Base-by-base conservation (phyloP, 2,113 vertebrate species). In the Herpailurus yagouaroundi region DNA sequence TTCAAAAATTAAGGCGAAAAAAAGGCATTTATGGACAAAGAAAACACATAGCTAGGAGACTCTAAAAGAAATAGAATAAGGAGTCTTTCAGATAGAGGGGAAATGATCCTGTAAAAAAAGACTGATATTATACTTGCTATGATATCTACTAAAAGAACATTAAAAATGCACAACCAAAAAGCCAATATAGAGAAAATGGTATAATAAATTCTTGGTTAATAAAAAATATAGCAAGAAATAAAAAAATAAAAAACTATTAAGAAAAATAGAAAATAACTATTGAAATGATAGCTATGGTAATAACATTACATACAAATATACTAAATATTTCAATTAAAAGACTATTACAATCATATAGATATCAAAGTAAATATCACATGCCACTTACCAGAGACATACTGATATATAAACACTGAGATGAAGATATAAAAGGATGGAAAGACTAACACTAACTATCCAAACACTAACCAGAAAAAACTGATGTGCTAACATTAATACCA, bases 151-250 rank as follows among this genome's bases (percentile, higher is more conserved):
- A 88, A 82, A 57, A 88, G 25, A 63, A 77, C 45, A 63, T 66
- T 86, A 38, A 76, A 91, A 80, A 87, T 73, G n/a, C 12, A n/a
- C 8, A 86, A 27, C 9, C 25, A 86, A 60, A 25, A 95, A 41
- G 27, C 1, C 21, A n/a, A 38, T 21, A 33, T 13, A 80, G 14
- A 8, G 4, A 38, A 57, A 87, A 92, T 81, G 4, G 4, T 29
- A 86, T 69, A 50, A 36, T 50, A 68, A 79, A 60, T 80, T 63
- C 31, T 73, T 87, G 13, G 23, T 63, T 64, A 81, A 81, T 52
- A 82, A 73, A 95, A 73, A 55, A 83, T 76, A 80, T 71, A 95
- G 4, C 2, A 95, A 86, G n/a, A 77, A 91, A 48, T 69, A 66
- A 27, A 60, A 57, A 91, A 76, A 13, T 27, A 60, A 85, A 48